Conservation (phyloP, 2,113 vertebrate genomes). For the Columbina picui region DNA sequence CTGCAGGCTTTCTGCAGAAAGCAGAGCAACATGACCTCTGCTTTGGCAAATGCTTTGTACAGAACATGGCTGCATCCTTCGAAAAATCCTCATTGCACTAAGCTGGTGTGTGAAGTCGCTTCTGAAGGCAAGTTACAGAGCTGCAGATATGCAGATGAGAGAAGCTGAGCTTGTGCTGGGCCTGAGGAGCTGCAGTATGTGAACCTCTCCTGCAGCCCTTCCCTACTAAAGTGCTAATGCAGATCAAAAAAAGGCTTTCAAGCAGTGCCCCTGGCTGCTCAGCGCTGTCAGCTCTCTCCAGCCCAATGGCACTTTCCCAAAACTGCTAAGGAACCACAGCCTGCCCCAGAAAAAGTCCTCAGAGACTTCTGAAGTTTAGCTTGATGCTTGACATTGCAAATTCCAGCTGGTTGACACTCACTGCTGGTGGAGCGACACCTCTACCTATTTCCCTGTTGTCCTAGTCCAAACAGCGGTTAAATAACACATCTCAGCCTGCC, state of each 20-base stretch:
- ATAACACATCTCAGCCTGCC: accelerated
- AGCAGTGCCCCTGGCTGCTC: background rate
- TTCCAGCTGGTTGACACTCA: background rate
- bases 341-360: background rate
- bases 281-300: accelerated
- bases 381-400: background rate
- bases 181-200: background rate
- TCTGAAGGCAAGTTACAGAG: background rate
- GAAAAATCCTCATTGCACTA: accelerated
- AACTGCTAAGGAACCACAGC: slow-evolving; percentile 3
- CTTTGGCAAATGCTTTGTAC: background rate
- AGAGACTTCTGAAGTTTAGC: background rate
- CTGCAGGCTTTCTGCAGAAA: background rate
- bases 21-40: background rate
- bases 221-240: background rate
- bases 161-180: background rate
- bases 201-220: background rate
- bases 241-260: background rate
- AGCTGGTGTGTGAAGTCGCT: background rate
- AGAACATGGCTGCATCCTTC: background rate
- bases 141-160: background rate
- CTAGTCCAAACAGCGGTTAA: background rate
- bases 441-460: accelerated
- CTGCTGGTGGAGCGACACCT: accelerated
- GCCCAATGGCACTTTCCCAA: accelerated